A percentile compares a stretch with the other conserved stretches of the same genome.
Evolutionary conservation across 2,113 vertebrate species (phyloP).

Genomic region (Dipodomys spectabilis): DNA sequence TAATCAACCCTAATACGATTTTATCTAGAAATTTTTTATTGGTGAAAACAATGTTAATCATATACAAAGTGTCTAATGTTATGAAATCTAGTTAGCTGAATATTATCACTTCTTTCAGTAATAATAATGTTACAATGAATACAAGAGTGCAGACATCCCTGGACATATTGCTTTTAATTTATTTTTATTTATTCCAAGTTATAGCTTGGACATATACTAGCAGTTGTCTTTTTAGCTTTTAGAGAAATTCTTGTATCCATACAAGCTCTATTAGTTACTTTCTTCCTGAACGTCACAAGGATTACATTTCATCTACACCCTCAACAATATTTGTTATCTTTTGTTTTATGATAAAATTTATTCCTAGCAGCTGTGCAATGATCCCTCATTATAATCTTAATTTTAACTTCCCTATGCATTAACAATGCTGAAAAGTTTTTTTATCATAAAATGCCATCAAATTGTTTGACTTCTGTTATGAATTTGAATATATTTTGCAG

Average conservation of each 20-base stretch:
- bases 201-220: neutral
- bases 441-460: neutral
- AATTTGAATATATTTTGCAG: neutral
- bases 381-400: neutral
- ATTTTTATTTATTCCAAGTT: neutral
- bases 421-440: neutral
- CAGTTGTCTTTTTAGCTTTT: neutral
- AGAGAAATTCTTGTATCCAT: no score
- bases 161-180: neutral
- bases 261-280: no score
- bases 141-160: no score
- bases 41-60: neutral
- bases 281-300: neutral
- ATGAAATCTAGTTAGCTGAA: neutral
- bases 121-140: neutral
- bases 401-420: neutral
- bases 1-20: neutral
- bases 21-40: neutral
- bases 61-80: neutral
- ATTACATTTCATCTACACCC: neutral
- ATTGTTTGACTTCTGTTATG: neutral
- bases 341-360: neutral
- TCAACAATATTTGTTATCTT: neutral
- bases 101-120: neutral
- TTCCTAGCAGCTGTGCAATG: neutral